Conservation (phyloP, 2,888 invertebrate genomes). For the Ethmia dodecea region DNA sequence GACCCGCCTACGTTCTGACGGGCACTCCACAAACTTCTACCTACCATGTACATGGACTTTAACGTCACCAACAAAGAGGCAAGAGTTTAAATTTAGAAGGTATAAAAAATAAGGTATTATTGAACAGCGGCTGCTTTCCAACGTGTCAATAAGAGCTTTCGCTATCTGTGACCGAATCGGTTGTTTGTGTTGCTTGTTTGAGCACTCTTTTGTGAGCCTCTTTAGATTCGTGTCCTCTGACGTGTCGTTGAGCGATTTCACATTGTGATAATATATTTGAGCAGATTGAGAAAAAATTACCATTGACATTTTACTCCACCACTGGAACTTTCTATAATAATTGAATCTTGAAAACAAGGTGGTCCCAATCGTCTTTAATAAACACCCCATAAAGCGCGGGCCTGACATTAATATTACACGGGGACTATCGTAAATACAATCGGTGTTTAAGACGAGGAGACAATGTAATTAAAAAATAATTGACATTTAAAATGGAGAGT, state of each 20-base stretch:
- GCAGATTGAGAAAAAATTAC: too few species aligned
- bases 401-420: too few species aligned
- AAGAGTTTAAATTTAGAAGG: slow-evolving; percentile 22
- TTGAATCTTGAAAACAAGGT: too few species aligned
- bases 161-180: slow-evolving; percentile 67
- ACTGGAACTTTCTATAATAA: too few species aligned
- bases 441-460: slow-evolving; percentile 7
- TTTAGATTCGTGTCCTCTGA: slow-evolving; percentile 28
- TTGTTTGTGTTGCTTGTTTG: slow-evolving; percentile 58
- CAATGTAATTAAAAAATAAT: slow-evolving; percentile 29
- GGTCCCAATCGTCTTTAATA: too few species aligned
- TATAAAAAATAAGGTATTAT: slow-evolving; percentile 21
- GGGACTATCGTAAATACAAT: slow-evolving; percentile 11
- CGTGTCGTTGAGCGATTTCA: too few species aligned
- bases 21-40: slow-evolving; percentile 12
- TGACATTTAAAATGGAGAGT: slow-evolving; percentile 44
- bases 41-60: slow-evolving; percentile 21
- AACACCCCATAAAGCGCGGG: too few species aligned
- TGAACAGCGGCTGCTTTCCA: slow-evolving; percentile 58
- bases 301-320: too few species aligned
- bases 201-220: slow-evolving; percentile 45
- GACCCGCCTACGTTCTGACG: slow-evolving; percentile 46
- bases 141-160: slow-evolving; percentile 74
- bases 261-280: too few species aligned
- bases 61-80: slow-evolving; percentile 25